phyloP scores from a whole-genome alignment of 2,113 vertebrate species.

The Tylochromis polylepis region DNA sequence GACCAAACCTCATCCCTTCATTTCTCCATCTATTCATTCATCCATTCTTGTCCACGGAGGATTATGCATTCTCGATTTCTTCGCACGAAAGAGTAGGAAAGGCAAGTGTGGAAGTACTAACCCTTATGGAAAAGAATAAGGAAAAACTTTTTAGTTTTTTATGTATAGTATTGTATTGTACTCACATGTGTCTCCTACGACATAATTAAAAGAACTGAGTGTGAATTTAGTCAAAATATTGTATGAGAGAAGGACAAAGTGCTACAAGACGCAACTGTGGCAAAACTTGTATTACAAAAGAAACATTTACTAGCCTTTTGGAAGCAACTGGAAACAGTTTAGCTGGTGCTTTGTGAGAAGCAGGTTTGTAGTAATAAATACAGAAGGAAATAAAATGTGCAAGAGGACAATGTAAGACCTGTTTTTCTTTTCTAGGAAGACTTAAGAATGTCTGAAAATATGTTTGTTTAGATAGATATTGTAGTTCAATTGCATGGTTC shows the following conservation, averaged over 20 bases:
- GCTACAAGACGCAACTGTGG: background rate
- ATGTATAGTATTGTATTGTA: background rate
- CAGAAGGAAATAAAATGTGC: background rate
- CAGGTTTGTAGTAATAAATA: background rate
- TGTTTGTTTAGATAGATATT: background rate
- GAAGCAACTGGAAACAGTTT: background rate
- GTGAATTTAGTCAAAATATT: background rate
- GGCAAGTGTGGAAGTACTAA: background rate
- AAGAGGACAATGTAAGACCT: background rate
- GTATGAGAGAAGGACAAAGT: background rate
- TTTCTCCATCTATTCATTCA: slow-evolving; percentile 7
- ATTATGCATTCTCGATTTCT: slow-evolving; percentile 6
- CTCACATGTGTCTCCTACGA: background rate
- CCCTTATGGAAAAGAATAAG: background rate
- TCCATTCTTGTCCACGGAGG: slow-evolving; percentile 1
- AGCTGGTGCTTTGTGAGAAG: background rate
- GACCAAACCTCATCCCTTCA: slow-evolving; percentile 37
- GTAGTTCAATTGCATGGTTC: background rate
- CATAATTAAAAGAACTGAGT: background rate
- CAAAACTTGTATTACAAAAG: background rate
- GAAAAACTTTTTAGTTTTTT: background rate
- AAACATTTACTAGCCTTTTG: background rate
- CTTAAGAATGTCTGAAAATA: background rate
- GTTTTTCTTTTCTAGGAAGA: background rate
- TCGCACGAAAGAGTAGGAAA: background rate